Conservation (phyloP, 1,140 invertebrate genomes). For the Amphibalanus amphitrite region DNA sequence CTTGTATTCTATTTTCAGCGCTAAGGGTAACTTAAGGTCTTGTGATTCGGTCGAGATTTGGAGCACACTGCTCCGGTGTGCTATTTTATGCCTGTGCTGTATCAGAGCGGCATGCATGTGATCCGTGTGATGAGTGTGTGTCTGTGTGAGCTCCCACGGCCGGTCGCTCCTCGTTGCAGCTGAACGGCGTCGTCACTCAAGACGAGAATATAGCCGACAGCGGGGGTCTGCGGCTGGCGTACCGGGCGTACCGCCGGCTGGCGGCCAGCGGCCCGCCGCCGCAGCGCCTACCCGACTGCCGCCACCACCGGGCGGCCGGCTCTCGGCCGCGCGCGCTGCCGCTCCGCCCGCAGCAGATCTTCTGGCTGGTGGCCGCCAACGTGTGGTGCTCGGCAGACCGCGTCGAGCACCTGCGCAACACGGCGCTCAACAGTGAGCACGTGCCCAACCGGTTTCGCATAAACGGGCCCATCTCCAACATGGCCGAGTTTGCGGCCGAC, state of each 20-base stretch:
- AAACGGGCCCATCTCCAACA: conserved; percentile 35
- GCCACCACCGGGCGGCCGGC: no score
- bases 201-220: conserved; percentile 43
- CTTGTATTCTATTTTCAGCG: not conserved
- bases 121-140: not conserved
- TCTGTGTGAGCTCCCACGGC: not conserved
- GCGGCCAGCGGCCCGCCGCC: conserved; percentile 21
- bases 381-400: conserved; percentile 13
- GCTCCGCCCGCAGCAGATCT: conserved; percentile 59
- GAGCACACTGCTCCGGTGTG: not conserved
- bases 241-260: conserved; percentile 30
- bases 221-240: conserved; percentile 39
- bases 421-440: not conserved
- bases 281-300: conserved; percentile 38
- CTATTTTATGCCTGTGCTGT: not conserved
- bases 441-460: conserved; percentile 23
- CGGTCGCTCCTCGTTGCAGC: conserved; percentile 26
- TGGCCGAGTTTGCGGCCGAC: conserved; percentile 30
- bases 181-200: conserved; percentile 59
- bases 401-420: not conserved
- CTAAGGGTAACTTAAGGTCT: not conserved
- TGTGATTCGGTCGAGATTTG: not conserved
- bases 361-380: conserved; percentile 33
- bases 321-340: conserved; percentile 36
- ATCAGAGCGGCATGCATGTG: no score